Evolutionary conservation across 64 coral and sea anemone species (phyloP).

Genomic region (Anthopleura sola): DNA sequence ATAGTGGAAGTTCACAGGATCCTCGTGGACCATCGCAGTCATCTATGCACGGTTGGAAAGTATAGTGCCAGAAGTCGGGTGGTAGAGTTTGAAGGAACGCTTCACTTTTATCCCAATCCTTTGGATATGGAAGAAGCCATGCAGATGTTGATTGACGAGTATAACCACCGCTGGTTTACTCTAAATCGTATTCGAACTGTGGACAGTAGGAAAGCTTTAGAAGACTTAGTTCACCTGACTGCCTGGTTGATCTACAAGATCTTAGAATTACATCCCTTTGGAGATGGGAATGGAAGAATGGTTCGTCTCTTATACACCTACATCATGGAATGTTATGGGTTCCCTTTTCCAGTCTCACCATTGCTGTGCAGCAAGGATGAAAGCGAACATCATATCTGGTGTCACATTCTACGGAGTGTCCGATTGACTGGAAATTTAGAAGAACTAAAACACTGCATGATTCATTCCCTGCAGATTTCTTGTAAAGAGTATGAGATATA

Average conservation of each 20-base stretch:
- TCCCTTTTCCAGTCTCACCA: background rate
- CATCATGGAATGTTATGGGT: conserved; percentile 1
- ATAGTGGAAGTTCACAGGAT: conserved; percentile 3
- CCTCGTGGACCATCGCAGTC: background rate
- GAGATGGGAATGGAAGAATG: background rate
- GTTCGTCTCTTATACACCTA: background rate
- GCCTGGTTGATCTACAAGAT: background rate
- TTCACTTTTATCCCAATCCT: too few species aligned
- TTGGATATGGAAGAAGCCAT: background rate
- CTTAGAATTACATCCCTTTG: background rate
- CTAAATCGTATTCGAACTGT: too few species aligned
- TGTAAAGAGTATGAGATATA: background rate
- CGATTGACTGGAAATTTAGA: background rate
- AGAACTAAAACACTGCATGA: background rate
- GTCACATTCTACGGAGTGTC: background rate
- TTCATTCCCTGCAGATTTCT: background rate
- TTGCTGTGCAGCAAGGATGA: background rate
- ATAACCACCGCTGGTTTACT: background rate
- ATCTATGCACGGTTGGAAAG: background rate
- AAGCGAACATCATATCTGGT: background rate
- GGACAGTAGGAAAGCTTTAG: background rate
- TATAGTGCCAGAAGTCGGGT: background rate
- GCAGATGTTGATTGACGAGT: background rate
- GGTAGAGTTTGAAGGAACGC: background rate
- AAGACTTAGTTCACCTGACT: background rate